Conservation (phyloP, 1,140 invertebrate genomes). For the Melanaphis sacchari region DNA sequence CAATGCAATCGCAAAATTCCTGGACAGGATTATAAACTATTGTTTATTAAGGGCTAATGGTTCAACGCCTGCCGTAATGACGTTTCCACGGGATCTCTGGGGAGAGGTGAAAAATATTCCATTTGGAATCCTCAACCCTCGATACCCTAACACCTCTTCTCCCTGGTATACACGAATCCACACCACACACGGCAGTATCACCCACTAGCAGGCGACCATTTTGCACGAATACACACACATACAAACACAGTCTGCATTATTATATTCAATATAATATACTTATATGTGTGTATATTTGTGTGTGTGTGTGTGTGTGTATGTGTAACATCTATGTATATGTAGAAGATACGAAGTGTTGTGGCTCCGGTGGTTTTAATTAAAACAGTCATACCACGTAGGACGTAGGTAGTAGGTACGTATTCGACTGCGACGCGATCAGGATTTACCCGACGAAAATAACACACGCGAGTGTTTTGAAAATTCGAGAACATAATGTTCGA, state of each 20-base stretch:
- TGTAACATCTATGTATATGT: background rate
- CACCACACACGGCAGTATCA: background rate
- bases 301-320: background rate
- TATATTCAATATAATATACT: background rate
- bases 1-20: background rate
- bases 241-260: background rate
- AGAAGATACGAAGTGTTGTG: background rate
- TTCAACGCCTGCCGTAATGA: conserved; percentile 34
- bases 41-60: conserved; percentile 56
- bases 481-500: background rate
- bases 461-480: background rate
- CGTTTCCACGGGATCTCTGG: background rate
- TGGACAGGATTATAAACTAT: conserved; percentile 52
- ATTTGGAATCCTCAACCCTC: background rate
- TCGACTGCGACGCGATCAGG: background rate
- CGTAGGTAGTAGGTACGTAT: background rate
- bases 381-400: background rate
- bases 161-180: no score
- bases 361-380: conserved; percentile 45
- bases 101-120: conserved; percentile 48
- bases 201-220: background rate
- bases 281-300: background rate
- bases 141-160: background rate
- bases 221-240: background rate
- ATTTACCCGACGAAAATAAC: background rate